These are phyloP conservation scores for Pipra filicauda DNA, from an alignment of 2,113 vertebrate species.

Conservation along the genomic window DNA sequence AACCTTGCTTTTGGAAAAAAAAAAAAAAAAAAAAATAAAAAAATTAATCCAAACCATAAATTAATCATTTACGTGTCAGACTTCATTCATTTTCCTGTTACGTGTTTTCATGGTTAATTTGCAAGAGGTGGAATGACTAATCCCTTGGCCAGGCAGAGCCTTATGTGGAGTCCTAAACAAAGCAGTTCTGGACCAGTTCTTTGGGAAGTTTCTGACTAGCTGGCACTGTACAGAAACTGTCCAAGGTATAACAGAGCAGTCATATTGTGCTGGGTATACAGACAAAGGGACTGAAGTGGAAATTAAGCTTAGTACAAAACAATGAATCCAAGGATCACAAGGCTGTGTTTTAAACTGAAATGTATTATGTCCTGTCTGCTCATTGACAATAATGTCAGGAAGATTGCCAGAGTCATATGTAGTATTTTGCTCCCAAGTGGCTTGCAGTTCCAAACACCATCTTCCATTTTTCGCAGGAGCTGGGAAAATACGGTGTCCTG, in stretches of 20 bases:
- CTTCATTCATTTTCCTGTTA: background rate
- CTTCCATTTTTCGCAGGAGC: slow-evolving; percentile 72
- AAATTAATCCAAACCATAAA: background rate
- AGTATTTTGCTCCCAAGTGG: background rate
- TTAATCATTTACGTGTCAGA: background rate
- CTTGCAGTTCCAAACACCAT: background rate
- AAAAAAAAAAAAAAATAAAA: background rate
- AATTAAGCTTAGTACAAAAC: background rate
- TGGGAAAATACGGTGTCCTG: slow-evolving; percentile 90
- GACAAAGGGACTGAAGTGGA: background rate
- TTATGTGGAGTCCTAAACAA: background rate
- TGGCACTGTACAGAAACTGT: background rate
- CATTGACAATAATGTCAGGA: background rate
- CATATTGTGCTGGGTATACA: background rate
- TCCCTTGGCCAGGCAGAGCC: background rate
- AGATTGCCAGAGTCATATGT: background rate
- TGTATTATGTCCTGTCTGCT: background rate
- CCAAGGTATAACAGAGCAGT: background rate
- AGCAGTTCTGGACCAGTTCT: background rate
- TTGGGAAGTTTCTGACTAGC: background rate
- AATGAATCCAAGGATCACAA: background rate
- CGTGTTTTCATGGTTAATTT: background rate
- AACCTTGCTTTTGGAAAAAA: background rate
- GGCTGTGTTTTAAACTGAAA: background rate
- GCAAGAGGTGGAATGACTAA: background rate